Conservation (phyloP, 1,140 invertebrate genomes). For the Bicyclus anynana region DNA sequence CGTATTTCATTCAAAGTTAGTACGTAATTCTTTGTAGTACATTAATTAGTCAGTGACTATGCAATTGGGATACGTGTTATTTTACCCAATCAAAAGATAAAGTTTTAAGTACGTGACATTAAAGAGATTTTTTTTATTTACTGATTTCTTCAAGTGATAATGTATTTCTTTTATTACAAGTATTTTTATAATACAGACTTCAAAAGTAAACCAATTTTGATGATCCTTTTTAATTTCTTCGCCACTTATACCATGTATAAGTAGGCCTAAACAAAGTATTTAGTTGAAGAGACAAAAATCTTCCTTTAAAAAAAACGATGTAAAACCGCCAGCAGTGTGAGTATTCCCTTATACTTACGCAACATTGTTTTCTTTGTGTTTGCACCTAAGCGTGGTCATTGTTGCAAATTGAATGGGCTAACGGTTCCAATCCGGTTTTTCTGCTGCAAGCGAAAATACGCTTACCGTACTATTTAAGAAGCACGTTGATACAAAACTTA, state of each 20-base stretch:
- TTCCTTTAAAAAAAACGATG: not conserved
- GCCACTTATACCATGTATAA: too few relatives aligned
- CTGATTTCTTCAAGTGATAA: too few relatives aligned
- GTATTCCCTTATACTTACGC: conserved; percentile 20
- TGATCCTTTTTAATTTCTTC: too few relatives aligned
- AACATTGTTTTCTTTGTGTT: conserved; percentile 35
- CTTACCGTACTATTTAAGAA: conserved; percentile 16
- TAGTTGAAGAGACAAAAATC: too few relatives aligned
- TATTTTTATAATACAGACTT: too few relatives aligned
- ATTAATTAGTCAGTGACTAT: not conserved
- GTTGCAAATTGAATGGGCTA: conserved; percentile 40
- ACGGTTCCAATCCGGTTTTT: conserved; percentile 38
- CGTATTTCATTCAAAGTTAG: not conserved
- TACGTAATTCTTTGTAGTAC: not conserved
- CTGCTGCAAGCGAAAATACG: conserved; percentile 19
- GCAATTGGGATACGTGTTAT: conserved; percentile 3
- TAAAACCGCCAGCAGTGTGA: conserved; percentile 1
- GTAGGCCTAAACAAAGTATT: too few relatives aligned
- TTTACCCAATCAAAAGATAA: conserved; percentile 1
- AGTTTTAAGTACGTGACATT: not conserved
- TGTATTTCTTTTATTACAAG: too few relatives aligned
- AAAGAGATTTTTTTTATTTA: not conserved
- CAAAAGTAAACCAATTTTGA: too few relatives aligned
- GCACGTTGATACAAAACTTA: not conserved
- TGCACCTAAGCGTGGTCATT: conserved; percentile 31